Conservation (phyloP, 2,113 vertebrate genomes). For the Nettapus auritus region DNA sequence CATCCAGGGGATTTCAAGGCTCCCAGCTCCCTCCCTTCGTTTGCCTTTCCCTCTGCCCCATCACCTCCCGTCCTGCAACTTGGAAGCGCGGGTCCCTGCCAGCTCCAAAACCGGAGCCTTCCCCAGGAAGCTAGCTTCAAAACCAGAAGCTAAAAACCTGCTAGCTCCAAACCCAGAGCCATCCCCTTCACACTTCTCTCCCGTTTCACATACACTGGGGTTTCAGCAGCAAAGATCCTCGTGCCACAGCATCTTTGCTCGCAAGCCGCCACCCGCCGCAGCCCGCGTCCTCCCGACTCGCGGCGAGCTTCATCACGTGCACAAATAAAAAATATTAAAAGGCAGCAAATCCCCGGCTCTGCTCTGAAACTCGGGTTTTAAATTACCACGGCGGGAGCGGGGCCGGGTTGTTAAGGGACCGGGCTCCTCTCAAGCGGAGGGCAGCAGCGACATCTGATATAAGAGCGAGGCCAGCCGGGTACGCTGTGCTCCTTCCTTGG, state of each 20-base stretch:
- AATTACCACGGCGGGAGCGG: background rate
- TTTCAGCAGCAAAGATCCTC: background rate
- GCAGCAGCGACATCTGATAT: background rate
- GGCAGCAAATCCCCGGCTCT: conserved; percentile 24
- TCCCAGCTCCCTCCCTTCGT: background rate
- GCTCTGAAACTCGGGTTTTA: conserved; percentile 38
- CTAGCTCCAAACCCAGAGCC: background rate
- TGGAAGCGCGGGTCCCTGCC: background rate
- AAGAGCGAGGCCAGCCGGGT: background rate
- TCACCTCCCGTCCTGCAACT: background rate
- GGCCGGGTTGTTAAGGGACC: background rate
- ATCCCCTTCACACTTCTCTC: background rate
- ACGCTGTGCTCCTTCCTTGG: background rate
- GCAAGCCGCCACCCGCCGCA: background rate
- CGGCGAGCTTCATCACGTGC: background rate
- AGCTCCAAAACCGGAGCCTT: background rate
- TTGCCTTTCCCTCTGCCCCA: background rate
- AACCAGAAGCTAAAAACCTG: background rate
- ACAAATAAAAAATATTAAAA: background rate
- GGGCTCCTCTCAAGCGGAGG: background rate
- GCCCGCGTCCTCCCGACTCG: background rate
- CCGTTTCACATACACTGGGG: background rate
- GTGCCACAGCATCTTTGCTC: background rate
- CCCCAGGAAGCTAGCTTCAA: background rate
- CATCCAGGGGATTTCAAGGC: background rate